Base-by-base conservation (phyloP, 2,113 vertebrate genomes). In the Oreotragus oreotragus region DNA sequence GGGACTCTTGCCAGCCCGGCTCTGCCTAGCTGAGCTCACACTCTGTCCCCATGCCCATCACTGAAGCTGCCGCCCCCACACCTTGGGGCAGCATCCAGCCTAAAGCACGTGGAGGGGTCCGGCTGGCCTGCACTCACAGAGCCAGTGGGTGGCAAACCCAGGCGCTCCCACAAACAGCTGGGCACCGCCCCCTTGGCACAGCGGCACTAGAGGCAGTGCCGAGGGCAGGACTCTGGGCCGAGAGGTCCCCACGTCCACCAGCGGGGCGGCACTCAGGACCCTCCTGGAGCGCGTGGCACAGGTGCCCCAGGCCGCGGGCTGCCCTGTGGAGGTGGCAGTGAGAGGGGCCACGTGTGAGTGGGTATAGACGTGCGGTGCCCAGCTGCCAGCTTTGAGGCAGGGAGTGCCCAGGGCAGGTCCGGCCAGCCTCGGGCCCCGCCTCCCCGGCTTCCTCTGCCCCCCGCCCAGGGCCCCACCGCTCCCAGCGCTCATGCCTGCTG, bases 251-350 rank as follows among this genome's bases (percentile, higher is more conserved):
- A 66, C 28, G 33, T 8, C 57, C 30, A 23, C 53, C 21, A 1
- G 51, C 28, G 10, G 81, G n/a, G 1, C 0, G 28, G 36, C 39
- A 43, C 39, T 14, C 47, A 27, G 36, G 62, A 33, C 16, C 39
- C 39, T 49, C 16, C 4, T 1, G 15, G 87, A n/a, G n/a, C 0
- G 16, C 14, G 33, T 0, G 76, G 8, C 23, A 33, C 11, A 8
- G 91, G 76, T 23, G 3, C 39, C 7, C 11, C 21, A 3, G 79
- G 47, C 51, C 1, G 5, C 7, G 3, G 14, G 51, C 55, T 7
- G 2, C 49, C 30, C 58, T 15, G 36, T 60, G 4, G 1, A 19
- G 33, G 73, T 17, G 25, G 36, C 28, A 3, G 84, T 28, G 30
- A 30, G 30, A 30, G 25, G 30, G 47, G 14, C 12, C 51, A 6